Evolutionary conservation across 2,113 vertebrate genomes (phyloP), one percentile per base, ranked within the genome.

Genomic region (Cavia aperea): DNA sequence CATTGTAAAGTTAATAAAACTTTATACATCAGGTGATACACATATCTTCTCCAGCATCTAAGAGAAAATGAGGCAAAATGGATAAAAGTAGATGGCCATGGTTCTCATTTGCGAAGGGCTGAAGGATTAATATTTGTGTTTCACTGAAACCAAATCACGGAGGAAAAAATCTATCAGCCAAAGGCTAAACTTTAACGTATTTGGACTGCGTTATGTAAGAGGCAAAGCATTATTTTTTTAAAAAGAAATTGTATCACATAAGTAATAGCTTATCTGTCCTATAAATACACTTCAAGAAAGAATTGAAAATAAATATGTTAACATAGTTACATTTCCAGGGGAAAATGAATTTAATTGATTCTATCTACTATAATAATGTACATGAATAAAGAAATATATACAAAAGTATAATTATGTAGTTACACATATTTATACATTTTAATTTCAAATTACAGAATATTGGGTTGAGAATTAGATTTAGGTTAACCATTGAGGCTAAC

Each of bases 41-140:
- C 9, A 43, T 54, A 43, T 56, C 5, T 91, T 29, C 46, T 89
- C 88, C 91, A 70, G 49, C 2, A 94, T 33, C 43, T 31, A 70
- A n/a, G 56, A 49, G 2, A 60, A 90, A 81, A 78, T 46, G 21
- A 60, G 10, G 16, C 21, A 29, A 88, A 82, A 81, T 62, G 3
- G 23, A 62, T 93, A 62, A 65, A 84, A 60, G 1, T 62, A 49
- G 31, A 72, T 65, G 23, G 9, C 11, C 39, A 23, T 16, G 16
- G 82, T 23, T 86, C 62, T 81, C 9, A 65, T 21, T 26, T 29
- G 36, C 39, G 31, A 88, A 79, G 23, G 78, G 9, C n/a, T 56
- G 19, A 66, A 84, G 39, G n/a, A 85, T 92, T 88, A 79, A 63
- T 21, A n/a, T 94, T 93, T 94, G 31, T 81, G 21, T 90, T 93